These are phyloP conservation scores for Antheraea mylitta DNA, from an alignment of 1,140 invertebrate species.

Conservation along the genomic window DNA sequence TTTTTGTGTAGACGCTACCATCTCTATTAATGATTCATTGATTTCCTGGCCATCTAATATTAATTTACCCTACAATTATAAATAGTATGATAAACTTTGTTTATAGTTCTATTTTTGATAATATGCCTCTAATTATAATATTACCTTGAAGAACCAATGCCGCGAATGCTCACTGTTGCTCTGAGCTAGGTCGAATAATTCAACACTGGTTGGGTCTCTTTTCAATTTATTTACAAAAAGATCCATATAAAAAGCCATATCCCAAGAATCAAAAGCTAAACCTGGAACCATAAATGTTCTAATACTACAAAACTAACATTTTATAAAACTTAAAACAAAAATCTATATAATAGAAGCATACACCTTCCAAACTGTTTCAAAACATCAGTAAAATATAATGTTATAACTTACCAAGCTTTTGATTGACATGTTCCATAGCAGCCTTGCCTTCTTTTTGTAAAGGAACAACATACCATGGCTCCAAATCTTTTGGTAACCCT, in stretches of 20 bases:
- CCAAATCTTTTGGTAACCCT: constrained; percentile 80
- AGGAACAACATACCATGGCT: constrained; percentile 91
- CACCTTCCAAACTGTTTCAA: too few species aligned
- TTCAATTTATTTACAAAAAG: constrained; percentile 90
- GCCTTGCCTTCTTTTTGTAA: constrained; percentile 86
- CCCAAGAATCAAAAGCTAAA: constrained; percentile 93
- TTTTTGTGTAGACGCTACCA: constrained; percentile 95
- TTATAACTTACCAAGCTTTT: constrained; percentile 84
- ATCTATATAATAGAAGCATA: too few species aligned
- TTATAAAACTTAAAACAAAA: too few species aligned
- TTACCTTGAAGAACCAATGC: constrained; percentile 93
- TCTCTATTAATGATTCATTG: constrained; percentile 91
- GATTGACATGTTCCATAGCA: constrained; percentile 91
- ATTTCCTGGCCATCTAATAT: constrained; percentile 90
- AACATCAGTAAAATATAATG: background rate
- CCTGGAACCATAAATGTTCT: constrained; percentile 65
- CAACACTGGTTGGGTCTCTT: constrained; percentile 97
- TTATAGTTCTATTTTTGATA: background rate
- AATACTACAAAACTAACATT: background rate
- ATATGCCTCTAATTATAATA: background rate
- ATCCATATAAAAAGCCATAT: constrained; percentile 91
- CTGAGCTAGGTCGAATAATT: constrained; percentile 99
- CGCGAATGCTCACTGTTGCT: constrained; percentile 97
- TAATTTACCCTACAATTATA: constrained; percentile 86
- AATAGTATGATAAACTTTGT: background rate